Base-by-base conservation (phyloP, 2,797 vertebrate genomes). In the Aulostomus chinensis region DNA sequence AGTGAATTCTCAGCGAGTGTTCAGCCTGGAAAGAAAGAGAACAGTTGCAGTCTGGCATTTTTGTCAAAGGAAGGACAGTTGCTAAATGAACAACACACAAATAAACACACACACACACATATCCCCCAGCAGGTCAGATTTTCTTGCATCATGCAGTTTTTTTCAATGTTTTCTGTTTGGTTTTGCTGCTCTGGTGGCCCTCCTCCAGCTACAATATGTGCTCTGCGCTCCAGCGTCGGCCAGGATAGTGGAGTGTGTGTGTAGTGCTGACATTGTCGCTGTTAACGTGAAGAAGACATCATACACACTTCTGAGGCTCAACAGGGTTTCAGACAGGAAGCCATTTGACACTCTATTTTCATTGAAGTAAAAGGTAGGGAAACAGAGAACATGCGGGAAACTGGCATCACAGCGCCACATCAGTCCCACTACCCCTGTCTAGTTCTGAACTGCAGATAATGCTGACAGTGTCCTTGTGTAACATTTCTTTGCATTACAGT, bases 131-230 rank as follows among this genome's bases (percentile, higher is more conserved):
- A 68, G 76, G 76, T 78, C 74, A 72, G 26, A 72, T 43, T 59
- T 18, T 29, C 65, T 72, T 76, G 67, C 45, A 54, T 75, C 59
- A 58, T 56, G 49, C 55, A 61, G 62, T 60, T 52, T 59, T 51
- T 42, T 64, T 21, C 28, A 47, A 28, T 24, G 11, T 48, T 54
- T 37, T 58, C 14, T 20, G 28, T 34, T 41, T 57, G 24, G 6
- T 51, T 56, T 60, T 58, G 24, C 48, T 63, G 31, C 46, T 61
- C 48, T 58, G 50, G 66, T 74, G 63, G 64, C 70, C 45, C 34
- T 63, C 67, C 73, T 78, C 67, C 73, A 79, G 76, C 68, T 43
- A n/a, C n/a, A n/a, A n/a, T n/a, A 72, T 55, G 56, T 54, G 46
- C 59, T 64, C 59, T 71, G 71, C 83, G 63, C 81, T 80, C 43